Evolutionary conservation across 92 coral and sea anemone species (phyloP).

Genomic region (Chrysogorgia sp.): DNA sequence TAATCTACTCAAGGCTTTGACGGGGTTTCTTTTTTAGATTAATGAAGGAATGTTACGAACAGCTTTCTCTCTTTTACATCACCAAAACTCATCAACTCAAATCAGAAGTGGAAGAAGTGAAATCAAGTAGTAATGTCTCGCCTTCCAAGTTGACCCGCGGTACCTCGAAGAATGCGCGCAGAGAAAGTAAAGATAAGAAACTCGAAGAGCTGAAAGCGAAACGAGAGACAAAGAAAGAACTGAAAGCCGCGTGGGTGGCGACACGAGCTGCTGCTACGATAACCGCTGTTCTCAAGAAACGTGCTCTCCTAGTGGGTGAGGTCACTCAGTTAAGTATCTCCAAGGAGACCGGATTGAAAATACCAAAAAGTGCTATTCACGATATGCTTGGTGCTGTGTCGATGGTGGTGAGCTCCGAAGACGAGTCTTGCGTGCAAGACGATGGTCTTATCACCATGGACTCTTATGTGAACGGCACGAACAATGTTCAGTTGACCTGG

Average conservation of each 20-base stretch:
- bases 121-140: slow-evolving; percentile 16
- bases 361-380: slow-evolving; percentile 81
- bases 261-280: slow-evolving; percentile 81
- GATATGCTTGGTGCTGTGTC: slow-evolving; percentile 94
- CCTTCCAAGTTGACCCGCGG: slow-evolving; percentile 35
- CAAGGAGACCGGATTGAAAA: slow-evolving; percentile 68
- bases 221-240: slow-evolving; percentile 67
- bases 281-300: slow-evolving; percentile 70
- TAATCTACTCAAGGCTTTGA: not conserved
- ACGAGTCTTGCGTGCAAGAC: slow-evolving; percentile 53
- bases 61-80: slow-evolving; percentile 70
- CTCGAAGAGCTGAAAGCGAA: slow-evolving; percentile 20
- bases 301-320: slow-evolving; percentile 77
- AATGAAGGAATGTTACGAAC: slow-evolving; percentile 91
- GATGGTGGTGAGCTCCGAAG: slow-evolving; percentile 56
- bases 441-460: slow-evolving; percentile 83
- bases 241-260: slow-evolving; percentile 78
- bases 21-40: slow-evolving; percentile 56
- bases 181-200: slow-evolving; percentile 66
- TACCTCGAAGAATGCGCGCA: slow-evolving; percentile 47
- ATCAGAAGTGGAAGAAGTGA: slow-evolving; percentile 26
- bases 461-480: slow-evolving; percentile 68
- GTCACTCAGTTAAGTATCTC: slow-evolving; percentile 74
- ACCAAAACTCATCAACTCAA: slow-evolving; percentile 51
- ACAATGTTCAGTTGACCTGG: slow-evolving; percentile 88